Percentiles rank a stretch among this genome's conserved stretches.
These are phyloP conservation scores for Petromus typicus DNA, from an alignment of 2,113 vertebrate genomes.

Conservation along the genomic window DNA sequence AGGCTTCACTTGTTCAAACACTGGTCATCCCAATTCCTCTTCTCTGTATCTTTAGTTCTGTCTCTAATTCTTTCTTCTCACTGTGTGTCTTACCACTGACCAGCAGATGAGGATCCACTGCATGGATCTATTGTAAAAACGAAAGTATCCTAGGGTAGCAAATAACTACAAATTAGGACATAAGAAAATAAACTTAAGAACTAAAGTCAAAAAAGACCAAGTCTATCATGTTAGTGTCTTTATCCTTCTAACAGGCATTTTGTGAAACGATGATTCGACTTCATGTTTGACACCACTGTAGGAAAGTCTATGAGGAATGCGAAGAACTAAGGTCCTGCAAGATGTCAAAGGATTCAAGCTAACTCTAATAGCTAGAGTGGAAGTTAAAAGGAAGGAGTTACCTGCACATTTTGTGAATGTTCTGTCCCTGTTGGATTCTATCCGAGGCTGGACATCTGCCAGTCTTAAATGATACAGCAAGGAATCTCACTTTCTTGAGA, in stretches of 20 bases:
- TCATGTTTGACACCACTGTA: background rate
- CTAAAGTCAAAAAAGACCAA: constrained; percentile 23
- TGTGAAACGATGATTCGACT: background rate
- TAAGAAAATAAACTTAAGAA: constrained; percentile 4
- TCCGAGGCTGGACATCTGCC: constrained; percentile 30
- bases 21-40: no score
- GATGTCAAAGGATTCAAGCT: constrained; percentile 13
- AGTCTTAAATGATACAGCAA: background rate
- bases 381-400: constrained; percentile 50
- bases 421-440: background rate
- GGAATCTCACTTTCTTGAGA: constrained; percentile 10
- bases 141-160: background rate
- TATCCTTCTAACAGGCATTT: background rate
- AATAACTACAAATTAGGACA: background rate
- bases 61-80: no score
- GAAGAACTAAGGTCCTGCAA: background rate
- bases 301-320: background rate
- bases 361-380: constrained; percentile 10
- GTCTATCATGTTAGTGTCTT: background rate
- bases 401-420: constrained; percentile 19
- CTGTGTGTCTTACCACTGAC: no score
- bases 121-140: no score
- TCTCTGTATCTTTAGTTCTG: no score
- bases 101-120: no score
- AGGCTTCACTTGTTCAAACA: no score